Evolutionary conservation across 1,140 invertebrate genomes (phyloP), one percentile per base, ranked within the genome.

Genomic region (Plectrocnemia conspersa): DNA sequence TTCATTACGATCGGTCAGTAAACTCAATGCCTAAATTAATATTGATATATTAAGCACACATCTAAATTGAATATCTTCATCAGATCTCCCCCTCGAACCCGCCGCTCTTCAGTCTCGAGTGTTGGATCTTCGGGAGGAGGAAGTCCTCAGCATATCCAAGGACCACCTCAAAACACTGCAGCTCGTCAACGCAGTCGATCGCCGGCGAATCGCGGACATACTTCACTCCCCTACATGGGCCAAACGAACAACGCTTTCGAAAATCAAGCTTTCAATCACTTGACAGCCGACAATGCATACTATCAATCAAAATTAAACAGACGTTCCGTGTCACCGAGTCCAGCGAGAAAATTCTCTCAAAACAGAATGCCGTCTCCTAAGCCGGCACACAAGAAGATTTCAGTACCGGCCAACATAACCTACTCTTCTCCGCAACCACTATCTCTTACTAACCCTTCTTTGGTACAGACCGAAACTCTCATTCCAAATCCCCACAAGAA

Each of bases 1-100:
- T 91, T 65, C 86, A 86, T 68, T 91, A 90, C 70, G 88, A 91
- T 72, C 80, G 59, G 59, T 61, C 7, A 38, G 25, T n/a, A n/a
- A 24, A n/a, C n/a, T 24, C 16, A 38, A 10, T 38, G 6, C 15
- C 5, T 38, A 38, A 9, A 9, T 38, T 38, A n/a, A n/a, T n/a
- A n/a, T n/a, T n/a, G n/a, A n/a, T 29, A 29, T 29, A 7, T n/a
- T n/a, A n/a, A n/a, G n/a, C n/a, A n/a, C n/a, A n/a, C n/a, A n/a
- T n/a, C n/a, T n/a, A n/a, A n/a, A n/a, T n/a, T n/a, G n/a, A n/a
- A n/a, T n/a, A 7, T 42, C 3, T 21, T 21, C 7, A 42, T 9
- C 61, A 79, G 77, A 71, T 78, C 77, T 67, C 77, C 77, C 61
- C 77, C 77, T 46, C 70, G 77, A 60, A 78, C 76, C 13, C 70